Evolutionary conservation across 2,797 vertebrate genomes (phyloP).

Genomic region (Hylomyscus alleni): DNA sequence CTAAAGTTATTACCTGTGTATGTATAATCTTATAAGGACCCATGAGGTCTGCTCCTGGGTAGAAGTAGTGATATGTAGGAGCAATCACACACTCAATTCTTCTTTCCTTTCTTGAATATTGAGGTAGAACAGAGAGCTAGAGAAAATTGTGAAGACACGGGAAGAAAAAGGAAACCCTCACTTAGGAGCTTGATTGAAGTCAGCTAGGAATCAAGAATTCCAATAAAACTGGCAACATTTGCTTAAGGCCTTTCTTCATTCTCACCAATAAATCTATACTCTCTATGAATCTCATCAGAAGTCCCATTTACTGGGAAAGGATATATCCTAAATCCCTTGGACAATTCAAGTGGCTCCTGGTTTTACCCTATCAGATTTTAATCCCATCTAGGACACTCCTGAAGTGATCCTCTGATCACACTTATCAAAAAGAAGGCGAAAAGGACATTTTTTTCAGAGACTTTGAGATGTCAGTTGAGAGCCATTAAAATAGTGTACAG

Average conservation of each 20-base stretch:
- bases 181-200: background rate
- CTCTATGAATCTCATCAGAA: background rate
- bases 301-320: background rate
- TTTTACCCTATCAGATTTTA: background rate
- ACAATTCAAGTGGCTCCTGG: background rate
- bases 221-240: background rate
- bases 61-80: too few species aligned
- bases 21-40: background rate
- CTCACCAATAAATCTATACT: background rate
- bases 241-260: background rate
- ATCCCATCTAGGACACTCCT: background rate
- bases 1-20: background rate
- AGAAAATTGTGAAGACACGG: background rate
- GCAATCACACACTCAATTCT: background rate
- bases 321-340: background rate
- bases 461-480: background rate
- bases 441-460: background rate
- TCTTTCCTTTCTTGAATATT: background rate
- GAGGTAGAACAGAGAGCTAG: background rate
- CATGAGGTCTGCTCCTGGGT: background rate
- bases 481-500: background rate
- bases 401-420: background rate
- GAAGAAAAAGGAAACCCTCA: background rate
- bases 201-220: background rate
- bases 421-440: background rate